Evolutionary conservation across 1,140 invertebrate genomes (phyloP).

Genomic region (Temnothorax curvispinosus): DNA sequence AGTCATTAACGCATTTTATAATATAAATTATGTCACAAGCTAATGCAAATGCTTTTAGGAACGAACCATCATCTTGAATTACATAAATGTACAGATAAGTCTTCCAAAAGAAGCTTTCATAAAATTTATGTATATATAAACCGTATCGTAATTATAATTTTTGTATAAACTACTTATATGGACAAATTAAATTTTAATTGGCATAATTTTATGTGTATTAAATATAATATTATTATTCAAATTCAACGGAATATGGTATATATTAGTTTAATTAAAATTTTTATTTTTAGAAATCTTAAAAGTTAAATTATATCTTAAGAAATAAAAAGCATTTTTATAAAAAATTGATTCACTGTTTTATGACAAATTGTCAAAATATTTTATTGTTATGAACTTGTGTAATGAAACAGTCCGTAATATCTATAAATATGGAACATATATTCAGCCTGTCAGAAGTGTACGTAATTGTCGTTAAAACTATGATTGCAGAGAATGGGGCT

Average conservation of each 20-base stretch:
- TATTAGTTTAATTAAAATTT: not conserved
- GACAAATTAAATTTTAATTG: not conserved
- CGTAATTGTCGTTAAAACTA: slow-evolving; percentile 53
- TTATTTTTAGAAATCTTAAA: not conserved
- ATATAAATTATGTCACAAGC: not conserved
- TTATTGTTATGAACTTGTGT: not conserved
- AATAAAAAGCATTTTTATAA: not conserved
- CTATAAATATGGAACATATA: not conserved
- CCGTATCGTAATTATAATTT: not conserved
- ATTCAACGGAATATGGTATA: not conserved
- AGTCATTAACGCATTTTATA: slow-evolving; percentile 17
- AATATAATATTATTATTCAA: not conserved
- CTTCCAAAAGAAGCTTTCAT: not conserved
- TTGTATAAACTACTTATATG: not conserved
- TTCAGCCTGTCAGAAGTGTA: slow-evolving; percentile 3
- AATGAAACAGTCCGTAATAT: not conserved
- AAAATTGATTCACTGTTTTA: not conserved
- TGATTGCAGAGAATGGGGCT: slow-evolving; percentile 22
- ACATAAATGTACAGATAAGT: not conserved
- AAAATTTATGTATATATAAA: not conserved
- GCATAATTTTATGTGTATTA: not conserved
- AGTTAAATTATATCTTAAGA: not conserved
- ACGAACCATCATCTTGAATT: slow-evolving; percentile 1
- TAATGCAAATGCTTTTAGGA: not conserved
- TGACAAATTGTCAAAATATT: not conserved